Conservation (phyloP, 2,797 vertebrate genomes). For the Ispidina lecontei region DNA sequence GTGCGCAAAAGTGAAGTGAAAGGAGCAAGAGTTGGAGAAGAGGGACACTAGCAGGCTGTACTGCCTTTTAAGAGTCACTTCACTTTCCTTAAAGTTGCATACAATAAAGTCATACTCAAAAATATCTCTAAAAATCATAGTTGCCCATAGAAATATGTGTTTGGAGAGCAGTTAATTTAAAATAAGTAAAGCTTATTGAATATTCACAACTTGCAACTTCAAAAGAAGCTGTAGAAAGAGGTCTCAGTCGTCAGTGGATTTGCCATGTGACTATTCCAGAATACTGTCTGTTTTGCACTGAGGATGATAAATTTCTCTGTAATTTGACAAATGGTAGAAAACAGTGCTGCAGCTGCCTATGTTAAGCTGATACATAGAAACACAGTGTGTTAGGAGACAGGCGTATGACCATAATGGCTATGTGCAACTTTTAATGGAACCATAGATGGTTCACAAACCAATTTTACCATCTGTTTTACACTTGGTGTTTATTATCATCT, state of each 20-base stretch:
- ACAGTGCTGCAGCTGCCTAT: neutral
- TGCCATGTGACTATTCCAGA: neutral
- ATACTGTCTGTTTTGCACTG: neutral
- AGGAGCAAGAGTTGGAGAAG: neutral
- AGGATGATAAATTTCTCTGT: neutral
- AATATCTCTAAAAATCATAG: neutral
- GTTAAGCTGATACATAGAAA: neutral
- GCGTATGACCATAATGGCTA: fast-evolving
- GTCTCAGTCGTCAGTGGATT: neutral
- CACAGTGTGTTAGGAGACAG: neutral
- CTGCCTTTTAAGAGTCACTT: neutral
- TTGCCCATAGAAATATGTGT: neutral
- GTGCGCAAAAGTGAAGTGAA: neutral
- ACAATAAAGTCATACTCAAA: neutral
- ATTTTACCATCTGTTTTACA: constrained; percentile 16
- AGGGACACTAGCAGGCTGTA: neutral
- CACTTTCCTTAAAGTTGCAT: neutral
- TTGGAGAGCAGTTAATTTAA: fast-evolving
- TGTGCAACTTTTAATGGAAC: neutral
- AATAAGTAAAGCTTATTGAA: neutral
- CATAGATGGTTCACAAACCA: neutral
- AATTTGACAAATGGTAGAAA: neutral
- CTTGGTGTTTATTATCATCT: neutral
- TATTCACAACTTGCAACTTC: neutral
- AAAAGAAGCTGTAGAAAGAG: neutral